A percentile compares a stretch with the other conserved stretches of the same genome.
phyloP scores from a whole-genome alignment of 2,888 invertebrate genomes.

The Drosophila kambysellisi region DNA sequence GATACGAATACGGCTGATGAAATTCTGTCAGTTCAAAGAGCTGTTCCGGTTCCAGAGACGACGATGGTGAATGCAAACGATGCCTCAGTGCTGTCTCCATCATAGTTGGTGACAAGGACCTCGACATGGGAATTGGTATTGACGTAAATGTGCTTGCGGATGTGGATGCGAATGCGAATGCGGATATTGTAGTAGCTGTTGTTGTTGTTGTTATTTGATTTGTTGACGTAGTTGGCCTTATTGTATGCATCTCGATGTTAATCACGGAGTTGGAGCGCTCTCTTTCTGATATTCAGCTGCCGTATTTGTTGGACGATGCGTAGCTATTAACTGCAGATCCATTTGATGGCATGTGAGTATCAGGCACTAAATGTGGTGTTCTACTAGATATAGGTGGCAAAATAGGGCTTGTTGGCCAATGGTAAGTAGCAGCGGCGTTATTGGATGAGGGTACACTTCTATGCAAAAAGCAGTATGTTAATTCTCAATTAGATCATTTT shows the following conservation, averaged over 20 bases:
- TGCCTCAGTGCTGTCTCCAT: slow-evolving; percentile 66
- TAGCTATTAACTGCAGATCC: slow-evolving; percentile 85
- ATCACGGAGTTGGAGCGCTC: slow-evolving; percentile 82
- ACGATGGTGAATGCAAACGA: slow-evolving; percentile 48
- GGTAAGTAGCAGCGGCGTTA: slow-evolving; percentile 88
- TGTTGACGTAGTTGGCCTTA: slow-evolving; percentile 48
- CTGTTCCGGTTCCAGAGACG: slow-evolving; percentile 34
- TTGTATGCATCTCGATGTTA: slow-evolving; percentile 80
- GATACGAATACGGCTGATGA: slow-evolving; percentile 48
- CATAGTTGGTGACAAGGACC: slow-evolving; percentile 51
- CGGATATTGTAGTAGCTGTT: slow-evolving; percentile 27
- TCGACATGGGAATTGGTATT: slow-evolving; percentile 46
- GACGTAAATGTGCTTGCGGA: slow-evolving; percentile 33
- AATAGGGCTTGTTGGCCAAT: slow-evolving; percentile 93
- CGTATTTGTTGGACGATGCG: slow-evolving; percentile 85
- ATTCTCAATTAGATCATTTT: slow-evolving; percentile 63
- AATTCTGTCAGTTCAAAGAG: slow-evolving; percentile 37
- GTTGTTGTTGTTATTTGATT: slow-evolving; percentile 9
- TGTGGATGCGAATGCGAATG: slow-evolving; percentile 18
- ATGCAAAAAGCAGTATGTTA: slow-evolving; percentile 84
- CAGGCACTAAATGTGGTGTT: slow-evolving; percentile 90
- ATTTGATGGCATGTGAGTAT: slow-evolving; percentile 86
- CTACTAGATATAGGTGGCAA: slow-evolving; percentile 90
- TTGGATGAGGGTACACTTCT: slow-evolving; percentile 86
- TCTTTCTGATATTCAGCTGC: slow-evolving; percentile 85